Evolutionary conservation across 1,140 invertebrate genomes (phyloP).

Genomic region (Scaptomyza montana): DNA sequence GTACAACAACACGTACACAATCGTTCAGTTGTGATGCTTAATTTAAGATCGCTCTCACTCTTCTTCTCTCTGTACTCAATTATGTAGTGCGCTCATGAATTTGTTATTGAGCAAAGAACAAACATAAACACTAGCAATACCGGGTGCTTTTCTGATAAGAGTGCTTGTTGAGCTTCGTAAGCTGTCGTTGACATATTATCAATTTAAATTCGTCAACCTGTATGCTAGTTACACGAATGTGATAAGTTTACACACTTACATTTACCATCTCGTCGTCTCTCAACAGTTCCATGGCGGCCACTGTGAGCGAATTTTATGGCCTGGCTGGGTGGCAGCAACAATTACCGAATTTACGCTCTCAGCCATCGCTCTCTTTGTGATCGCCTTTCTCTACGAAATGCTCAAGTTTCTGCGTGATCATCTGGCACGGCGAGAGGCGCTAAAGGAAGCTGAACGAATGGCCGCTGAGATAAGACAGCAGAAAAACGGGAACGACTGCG

Average conservation of each 20-base stretch:
- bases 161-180: neutral
- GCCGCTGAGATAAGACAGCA: slow-evolving; percentile 55
- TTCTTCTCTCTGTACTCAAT: slow-evolving; percentile 10
- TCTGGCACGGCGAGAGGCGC: slow-evolving; percentile 47
- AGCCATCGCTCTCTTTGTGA: slow-evolving; percentile 61
- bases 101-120: slow-evolving; percentile 36
- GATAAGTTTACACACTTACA: neutral
- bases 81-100: slow-evolving; percentile 16
- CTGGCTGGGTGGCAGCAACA: slow-evolving; percentile 86
- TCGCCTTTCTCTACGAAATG: slow-evolving; percentile 73
- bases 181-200: neutral
- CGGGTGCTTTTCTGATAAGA: slow-evolving; percentile 46
- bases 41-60: slow-evolving; percentile 7
- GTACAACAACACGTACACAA: neutral
- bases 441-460: slow-evolving; percentile 48
- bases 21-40: slow-evolving; percentile 9
- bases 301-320: slow-evolving; percentile 91
- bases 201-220: slow-evolving; percentile 11
- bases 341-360: slow-evolving; percentile 72
- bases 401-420: slow-evolving; percentile 73
- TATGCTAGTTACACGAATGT: slow-evolving; percentile 16
- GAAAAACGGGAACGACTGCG: slow-evolving; percentile 25
- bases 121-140: slow-evolving; percentile 23
- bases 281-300: slow-evolving; percentile 91
- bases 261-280: slow-evolving; percentile 15